phyloP scores from a whole-genome alignment of 2,113 vertebrate genomes.

The Pachycephala philippinensis region DNA sequence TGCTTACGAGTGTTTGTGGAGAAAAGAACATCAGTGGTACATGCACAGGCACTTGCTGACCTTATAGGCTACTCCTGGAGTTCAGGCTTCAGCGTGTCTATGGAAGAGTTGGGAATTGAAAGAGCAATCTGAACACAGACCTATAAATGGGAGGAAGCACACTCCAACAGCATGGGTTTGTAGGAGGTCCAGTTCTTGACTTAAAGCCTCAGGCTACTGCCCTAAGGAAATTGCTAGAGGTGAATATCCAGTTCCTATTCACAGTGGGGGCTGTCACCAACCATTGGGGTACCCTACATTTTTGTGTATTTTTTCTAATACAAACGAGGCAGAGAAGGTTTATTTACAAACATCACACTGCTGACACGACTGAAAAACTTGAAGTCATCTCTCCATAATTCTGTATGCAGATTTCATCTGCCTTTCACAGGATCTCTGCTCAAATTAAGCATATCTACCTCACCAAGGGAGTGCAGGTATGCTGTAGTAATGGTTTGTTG shows the following conservation, averaged over 20 bases:
- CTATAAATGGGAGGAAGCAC: background rate
- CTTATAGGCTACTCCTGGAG: background rate
- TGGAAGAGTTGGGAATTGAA: background rate
- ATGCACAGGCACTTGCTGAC: background rate
- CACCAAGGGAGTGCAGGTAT: background rate
- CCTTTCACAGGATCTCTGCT: background rate
- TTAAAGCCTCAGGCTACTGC: background rate
- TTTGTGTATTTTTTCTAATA: background rate
- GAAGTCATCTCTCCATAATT: background rate
- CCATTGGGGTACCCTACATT: background rate
- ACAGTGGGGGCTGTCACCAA: background rate
- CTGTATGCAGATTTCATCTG: rapidly evolving
- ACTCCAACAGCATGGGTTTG: background rate
- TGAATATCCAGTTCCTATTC: background rate
- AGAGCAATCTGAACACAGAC: background rate
- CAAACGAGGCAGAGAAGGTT: background rate
- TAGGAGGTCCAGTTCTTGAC: background rate
- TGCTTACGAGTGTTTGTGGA: background rate
- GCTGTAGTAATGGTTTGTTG: background rate
- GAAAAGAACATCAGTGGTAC: background rate
- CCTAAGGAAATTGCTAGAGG: background rate
- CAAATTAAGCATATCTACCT: background rate
- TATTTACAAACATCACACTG: background rate
- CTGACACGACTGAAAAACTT: background rate
- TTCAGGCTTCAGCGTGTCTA: background rate